Evolutionary conservation across 2,797 vertebrate genomes (phyloP), one percentile per base, ranked within the genome.

Genomic region (Cichlasoma orientale): DNA sequence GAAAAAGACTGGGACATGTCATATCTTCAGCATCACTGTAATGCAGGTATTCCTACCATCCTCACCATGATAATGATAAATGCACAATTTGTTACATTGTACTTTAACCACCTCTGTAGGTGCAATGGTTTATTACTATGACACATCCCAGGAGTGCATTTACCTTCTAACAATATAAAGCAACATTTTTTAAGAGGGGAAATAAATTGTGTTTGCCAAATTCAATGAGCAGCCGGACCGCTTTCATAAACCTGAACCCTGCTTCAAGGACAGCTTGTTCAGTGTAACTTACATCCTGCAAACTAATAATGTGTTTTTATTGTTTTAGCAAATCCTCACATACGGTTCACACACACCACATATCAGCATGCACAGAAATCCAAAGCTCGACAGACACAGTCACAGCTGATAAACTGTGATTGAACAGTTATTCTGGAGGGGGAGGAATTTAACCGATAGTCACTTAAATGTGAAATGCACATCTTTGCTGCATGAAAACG

Each of bases 321-420:
- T 73, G 23, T 52, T 71, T 71, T 72, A 71, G 38, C 19, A 41
- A 10, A 74, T 63, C 16, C 52, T 36, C 19, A 47, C 6, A 3
- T 23, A 57, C 11, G 38, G 11, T 33, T 27, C 44, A 13, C 4
- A 73, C 44, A 13, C 4, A 73, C 13, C 29, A 53, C 9, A 27
- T 29, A 14, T 47, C 29, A 68, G 33, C 12, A 16, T 44, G 16
- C 57, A 19, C 18, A 72, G n/a, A 54, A 29, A 68, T 44, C 1
- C 4, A 63, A 72, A 76, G 59, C 75, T 80, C 77, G 75, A 84
- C 80, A 83, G 73, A 53, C 13, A 27, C 4, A 14, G 4, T 18
- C 69, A 77, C 7, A 8, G 23, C 14, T 54, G n/a, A 31, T 69
- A 4, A 79, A 7, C 36, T 33, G 41, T 33, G 18, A 73, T 9